Evolutionary conservation across 2,113 vertebrate genomes (phyloP), one percentile per base, ranked within the genome.

Genomic region (Pithys albifrons): DNA sequence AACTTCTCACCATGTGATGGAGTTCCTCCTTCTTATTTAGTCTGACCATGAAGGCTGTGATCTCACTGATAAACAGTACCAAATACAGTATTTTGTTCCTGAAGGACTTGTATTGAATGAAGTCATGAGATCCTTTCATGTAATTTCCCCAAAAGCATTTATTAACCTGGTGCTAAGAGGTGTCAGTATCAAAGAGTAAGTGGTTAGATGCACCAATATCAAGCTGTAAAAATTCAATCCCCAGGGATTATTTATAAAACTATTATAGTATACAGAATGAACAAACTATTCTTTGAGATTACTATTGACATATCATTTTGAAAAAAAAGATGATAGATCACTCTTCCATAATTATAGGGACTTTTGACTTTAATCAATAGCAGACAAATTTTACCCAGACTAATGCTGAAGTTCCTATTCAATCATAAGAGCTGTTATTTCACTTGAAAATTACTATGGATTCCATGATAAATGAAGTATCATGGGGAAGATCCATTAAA

Each of bases 381-480:
- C 20, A 93, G 51, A 48, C 37, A 97, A 92, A 94, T 95, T 89
- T 70, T 89, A 79, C 46, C 57, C 35, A 62, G 59, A 76, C 28
- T 94, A 88, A 92, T 81, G 67, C 67, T 94, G 88, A 94, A 85
- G 67, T 54, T 59, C 25, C 93, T 91, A 79, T 96, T 96, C 62
- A 89, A 93, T 87, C 67, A 92, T 39, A 93, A 80, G 31, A 87
- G 74, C 91, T 96, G 89, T 85, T 88, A 90, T 95, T 96, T 73
- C 74, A 86, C 35, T 74, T 83, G 76, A 94, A 95, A 96, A 89
- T 96, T 7, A 52, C 39, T 91, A 92, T 85, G 62, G 85, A 96
- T 96, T 94, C 73, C 67, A 89, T 85, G 85, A 97, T 46, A 96
- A 96, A 97, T 96, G 85, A 93, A 96, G 86, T 46, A 58, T 64